Evolutionary conservation across 2,888 invertebrate genomes (phyloP).

Genomic region (Druceiella hillmani): DNA sequence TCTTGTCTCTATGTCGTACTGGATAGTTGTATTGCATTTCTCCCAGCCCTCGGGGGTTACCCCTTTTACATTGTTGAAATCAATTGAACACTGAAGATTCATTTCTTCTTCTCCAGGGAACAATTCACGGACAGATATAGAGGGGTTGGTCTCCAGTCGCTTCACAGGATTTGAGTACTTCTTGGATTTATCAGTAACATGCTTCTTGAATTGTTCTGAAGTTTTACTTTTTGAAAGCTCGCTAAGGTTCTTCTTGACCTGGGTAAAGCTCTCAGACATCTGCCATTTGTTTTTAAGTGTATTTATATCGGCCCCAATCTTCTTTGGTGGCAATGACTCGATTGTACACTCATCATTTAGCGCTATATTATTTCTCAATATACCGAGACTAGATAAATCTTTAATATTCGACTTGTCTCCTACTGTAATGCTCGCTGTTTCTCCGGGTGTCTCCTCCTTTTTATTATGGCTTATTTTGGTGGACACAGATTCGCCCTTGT

Average conservation of each 20-base stretch:
- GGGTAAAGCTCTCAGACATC: slow-evolving; percentile 46
- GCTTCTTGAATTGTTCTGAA: slow-evolving; percentile 39
- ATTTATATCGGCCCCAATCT: slow-evolving; percentile 42
- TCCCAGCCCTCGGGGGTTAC: slow-evolving; percentile 83
- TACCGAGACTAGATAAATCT: slow-evolving; percentile 19
- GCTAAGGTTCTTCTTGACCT: slow-evolving; percentile 47
- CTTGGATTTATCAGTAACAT: slow-evolving; percentile 34
- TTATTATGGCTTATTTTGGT: slow-evolving; percentile 24
- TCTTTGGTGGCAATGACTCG: slow-evolving; percentile 48
- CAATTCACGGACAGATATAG: slow-evolving; percentile 74
- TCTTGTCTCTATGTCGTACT: slow-evolving; percentile 78
- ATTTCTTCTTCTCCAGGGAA: slow-evolving; percentile 82
- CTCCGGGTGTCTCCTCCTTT: slow-evolving; percentile 25
- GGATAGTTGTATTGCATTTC: slow-evolving; percentile 70
- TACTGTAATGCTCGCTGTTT: slow-evolving; percentile 24
- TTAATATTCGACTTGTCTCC: slow-evolving; percentile 22
- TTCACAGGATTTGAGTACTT: slow-evolving; percentile 58
- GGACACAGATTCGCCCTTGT: slow-evolving; percentile 31
- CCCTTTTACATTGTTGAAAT: slow-evolving; percentile 65
- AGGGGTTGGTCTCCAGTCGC: slow-evolving; percentile 68
- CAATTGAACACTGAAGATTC: slow-evolving; percentile 68
- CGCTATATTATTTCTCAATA: slow-evolving; percentile 42
- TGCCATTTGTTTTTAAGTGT: slow-evolving; percentile 50
- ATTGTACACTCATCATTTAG: slow-evolving; percentile 57
- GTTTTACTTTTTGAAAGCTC: slow-evolving; percentile 42